phyloP scores from a whole-genome alignment of 2,113 vertebrate species.

The Empidonax traillii region DNA sequence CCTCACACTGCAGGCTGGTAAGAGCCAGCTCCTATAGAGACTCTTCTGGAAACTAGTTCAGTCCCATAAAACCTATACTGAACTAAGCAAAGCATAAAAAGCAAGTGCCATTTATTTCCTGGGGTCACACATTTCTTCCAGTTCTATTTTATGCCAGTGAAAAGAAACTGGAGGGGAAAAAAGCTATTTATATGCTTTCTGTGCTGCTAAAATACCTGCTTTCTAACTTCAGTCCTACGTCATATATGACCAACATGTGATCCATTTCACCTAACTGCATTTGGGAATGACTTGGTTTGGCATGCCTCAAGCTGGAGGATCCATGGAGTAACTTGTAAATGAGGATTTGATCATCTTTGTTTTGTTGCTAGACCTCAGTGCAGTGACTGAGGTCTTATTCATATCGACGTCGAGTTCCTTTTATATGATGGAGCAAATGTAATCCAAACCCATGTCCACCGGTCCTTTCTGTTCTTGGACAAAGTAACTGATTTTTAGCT shows the following conservation, averaged over 20 bases:
- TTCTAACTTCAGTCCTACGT: background rate
- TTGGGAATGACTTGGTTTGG: background rate
- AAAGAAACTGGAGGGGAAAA: background rate
- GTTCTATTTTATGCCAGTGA: background rate
- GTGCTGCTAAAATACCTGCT: background rate
- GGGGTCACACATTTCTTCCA: background rate
- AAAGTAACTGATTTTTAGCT: conserved; percentile 28
- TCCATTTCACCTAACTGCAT: background rate
- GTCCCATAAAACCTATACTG: background rate
- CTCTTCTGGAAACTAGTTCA: background rate
- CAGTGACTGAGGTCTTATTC: conserved; percentile 28
- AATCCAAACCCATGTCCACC: background rate
- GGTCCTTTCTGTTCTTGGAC: background rate
- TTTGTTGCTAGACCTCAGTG: background rate
- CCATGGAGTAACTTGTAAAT: background rate
- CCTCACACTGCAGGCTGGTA: background rate
- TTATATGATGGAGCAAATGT: background rate
- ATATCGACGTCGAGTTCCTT: background rate
- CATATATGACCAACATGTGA: background rate
- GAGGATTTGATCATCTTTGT: background rate
- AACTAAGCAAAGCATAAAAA: background rate
- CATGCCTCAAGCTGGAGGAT: background rate
- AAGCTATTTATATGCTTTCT: background rate
- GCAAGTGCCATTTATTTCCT: background rate
- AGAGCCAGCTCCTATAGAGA: background rate